A percentile compares a stretch with the other conserved stretches of the same genome.
Conservation (phyloP, 92 coral and sea anemone species). For the Palythoa heliodiscus region DNA sequence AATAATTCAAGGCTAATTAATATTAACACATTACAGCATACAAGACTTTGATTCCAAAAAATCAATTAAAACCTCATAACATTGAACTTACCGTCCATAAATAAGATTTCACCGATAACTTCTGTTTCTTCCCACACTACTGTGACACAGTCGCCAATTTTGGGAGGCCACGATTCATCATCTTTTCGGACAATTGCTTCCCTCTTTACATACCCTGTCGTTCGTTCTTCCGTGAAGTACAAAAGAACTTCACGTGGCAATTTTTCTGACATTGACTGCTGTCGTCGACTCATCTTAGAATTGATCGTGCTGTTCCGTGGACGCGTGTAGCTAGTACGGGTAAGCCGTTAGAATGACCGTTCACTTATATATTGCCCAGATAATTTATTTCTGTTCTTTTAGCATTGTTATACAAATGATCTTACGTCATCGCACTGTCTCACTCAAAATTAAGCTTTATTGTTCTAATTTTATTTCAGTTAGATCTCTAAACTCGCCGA, state of each 20-base stretch:
- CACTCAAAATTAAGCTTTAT: too few species aligned
- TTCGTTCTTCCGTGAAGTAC: not conserved
- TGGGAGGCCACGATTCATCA: not conserved
- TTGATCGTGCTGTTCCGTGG: too few species aligned
- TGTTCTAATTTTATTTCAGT: too few species aligned
- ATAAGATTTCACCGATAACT: not conserved
- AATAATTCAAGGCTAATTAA: not conserved
- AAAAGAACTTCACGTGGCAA: not conserved
- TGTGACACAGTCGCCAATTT: not conserved
- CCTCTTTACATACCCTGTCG: not conserved
- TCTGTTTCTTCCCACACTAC: not conserved
- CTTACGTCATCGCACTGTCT: too few species aligned
- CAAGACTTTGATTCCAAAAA: not conserved
- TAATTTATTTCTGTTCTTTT: too few species aligned
- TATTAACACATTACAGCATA: not conserved
- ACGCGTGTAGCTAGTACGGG: not conserved
- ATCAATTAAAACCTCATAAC: not conserved
- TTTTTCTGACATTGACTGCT: not conserved
- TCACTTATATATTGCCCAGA: too few species aligned
- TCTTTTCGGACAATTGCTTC: not conserved
- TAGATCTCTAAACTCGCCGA: too few species aligned
- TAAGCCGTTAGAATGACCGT: not conserved
- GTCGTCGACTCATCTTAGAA: not conserved
- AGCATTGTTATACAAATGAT: too few species aligned
- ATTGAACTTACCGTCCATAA: slow-evolving; percentile 1